Conservation (phyloP, 2,888 invertebrate genomes). For the Scaptomyza cyrtandrae region DNA sequence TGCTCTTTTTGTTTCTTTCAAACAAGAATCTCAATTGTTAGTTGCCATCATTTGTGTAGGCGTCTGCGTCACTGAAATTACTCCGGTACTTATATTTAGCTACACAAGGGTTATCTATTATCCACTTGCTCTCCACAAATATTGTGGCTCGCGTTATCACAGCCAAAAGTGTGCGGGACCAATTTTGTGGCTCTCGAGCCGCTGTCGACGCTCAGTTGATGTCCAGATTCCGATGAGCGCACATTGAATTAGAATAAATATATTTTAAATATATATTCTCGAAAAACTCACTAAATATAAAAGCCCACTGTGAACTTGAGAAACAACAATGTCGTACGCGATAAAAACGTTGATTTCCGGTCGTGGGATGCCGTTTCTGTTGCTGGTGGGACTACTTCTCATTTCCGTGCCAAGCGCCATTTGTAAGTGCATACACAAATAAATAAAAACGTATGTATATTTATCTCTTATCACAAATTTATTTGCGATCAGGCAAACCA, state of each 20-base stretch:
- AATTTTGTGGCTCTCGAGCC: conserved; percentile 15
- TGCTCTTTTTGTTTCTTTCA: neutral
- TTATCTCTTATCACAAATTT: neutral
- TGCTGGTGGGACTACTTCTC: conserved; percentile 39
- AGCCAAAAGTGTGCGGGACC: conserved; percentile 45
- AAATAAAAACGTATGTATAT: neutral
- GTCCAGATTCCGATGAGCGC: conserved; percentile 45
- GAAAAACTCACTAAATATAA: conserved; percentile 10
- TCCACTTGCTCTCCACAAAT: conserved; percentile 5
- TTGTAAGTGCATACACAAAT: conserved; percentile 54
- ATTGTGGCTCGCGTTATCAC: conserved; percentile 31
- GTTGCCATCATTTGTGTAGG: conserved; percentile 2
- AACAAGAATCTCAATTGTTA: neutral
- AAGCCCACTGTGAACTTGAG: conserved; percentile 52
- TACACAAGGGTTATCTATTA: conserved; percentile 35
- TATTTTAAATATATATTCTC: conserved; percentile 5
- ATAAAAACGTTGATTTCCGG: conserved; percentile 81
- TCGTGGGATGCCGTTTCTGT: conserved; percentile 44
- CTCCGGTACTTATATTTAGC: neutral
- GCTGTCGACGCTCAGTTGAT: conserved; percentile 56
- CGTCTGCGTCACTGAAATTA: conserved; percentile 1
- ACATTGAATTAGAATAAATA: conserved; percentile 39
- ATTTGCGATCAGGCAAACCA: conserved; percentile 24
- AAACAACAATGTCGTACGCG: conserved; percentile 62
- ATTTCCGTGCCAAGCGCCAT: conserved; percentile 70